Base-by-base conservation (phyloP, 2,113 vertebrate genomes). In the Laticauda laticaudata region DNA sequence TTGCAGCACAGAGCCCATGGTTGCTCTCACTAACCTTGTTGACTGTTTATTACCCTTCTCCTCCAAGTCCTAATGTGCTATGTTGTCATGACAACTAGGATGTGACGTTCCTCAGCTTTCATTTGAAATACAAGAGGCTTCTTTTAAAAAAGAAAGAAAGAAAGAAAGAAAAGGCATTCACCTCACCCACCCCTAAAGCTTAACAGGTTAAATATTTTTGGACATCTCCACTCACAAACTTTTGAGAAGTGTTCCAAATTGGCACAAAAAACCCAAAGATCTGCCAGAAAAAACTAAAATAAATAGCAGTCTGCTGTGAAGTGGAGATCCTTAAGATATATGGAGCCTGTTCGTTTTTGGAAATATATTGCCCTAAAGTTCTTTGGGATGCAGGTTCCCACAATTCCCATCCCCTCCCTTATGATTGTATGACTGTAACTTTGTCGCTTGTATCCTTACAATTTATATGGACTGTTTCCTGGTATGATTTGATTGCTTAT, bases 51-150 rank as follows among this genome's bases (percentile, higher is more conserved):
- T 86, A 51, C 88, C 53, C 86, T 56, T 29, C 45, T 93, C 61
- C 91, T 94, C 45, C 2, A 45, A 26, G 4, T 93, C 93, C 94
- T 75, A 85, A 81, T 88, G n/a, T 85, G 54, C 92, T 14, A 81
- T 55, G 90, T 94, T 86, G 94, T 95, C 81, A 24, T 95, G 93
- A 89, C 94, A 95, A 90, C 94, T 5, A 3, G 12, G 6, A 0
- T 2, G 90, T 55, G 92, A 75, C 39, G 55, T 89, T 92, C 93
- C 45, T 8, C 91, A 75, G 93, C 88, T 91, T 51, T 88, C 94
- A 1, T 59, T 34, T 55, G 56, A 69, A 18, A 90, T 4, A 29
- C 0, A 90, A 34, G 75, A 81, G 0, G 53, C 89, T 91, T 91
- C 89, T 75, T n/a, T 57, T 23, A 3, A 57, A 57, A 57, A 12